A percentile compares a stretch with the other conserved stretches of the same genome.
phyloP scores from a whole-genome alignment of 2,113 vertebrate genomes.

The Myotis brandtii region DNA sequence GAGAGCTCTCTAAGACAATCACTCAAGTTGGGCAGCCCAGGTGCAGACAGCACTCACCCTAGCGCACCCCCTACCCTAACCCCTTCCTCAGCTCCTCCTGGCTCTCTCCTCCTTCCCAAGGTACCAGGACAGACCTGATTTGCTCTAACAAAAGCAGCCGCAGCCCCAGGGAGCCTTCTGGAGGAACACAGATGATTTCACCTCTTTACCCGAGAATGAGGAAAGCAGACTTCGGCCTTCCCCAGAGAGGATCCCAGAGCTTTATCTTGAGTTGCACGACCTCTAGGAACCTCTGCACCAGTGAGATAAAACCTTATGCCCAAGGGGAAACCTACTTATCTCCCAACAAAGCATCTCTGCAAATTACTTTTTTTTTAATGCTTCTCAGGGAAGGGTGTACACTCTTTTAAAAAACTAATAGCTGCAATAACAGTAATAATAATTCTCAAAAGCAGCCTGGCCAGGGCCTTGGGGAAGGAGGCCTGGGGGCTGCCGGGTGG shows the following conservation, averaged over 20 bases:
- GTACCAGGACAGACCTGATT: conserved; percentile 64
- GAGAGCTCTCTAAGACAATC: conserved; percentile 13
- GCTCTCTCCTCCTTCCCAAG: not conserved
- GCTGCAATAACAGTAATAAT: conserved; percentile 49
- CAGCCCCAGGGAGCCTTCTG: conserved; percentile 53
- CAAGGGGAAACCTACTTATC: conserved; percentile 72
- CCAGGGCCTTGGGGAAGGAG: not conserved
- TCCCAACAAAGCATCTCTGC: conserved; percentile 75
- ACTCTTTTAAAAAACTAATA: conserved; percentile 63
- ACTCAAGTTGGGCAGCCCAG: not conserved
- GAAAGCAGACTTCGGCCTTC: conserved; percentile 66
- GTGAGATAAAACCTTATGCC: conserved; percentile 75
- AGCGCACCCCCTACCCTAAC: not conserved
- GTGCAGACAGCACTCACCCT: not conserved
- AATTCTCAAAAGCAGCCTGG: conserved; percentile 1
- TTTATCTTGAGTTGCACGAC: conserved; percentile 76
- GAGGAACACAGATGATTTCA: conserved; percentile 69
- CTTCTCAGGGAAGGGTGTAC: conserved; percentile 50
- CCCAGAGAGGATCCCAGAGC: conserved; percentile 60
- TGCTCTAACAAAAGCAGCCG: conserved; percentile 72
- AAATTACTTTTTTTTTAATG: conserved; percentile 62
- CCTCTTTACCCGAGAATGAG: conserved; percentile 77
- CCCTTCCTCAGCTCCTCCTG: not conserved
- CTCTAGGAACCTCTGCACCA: conserved; percentile 76
- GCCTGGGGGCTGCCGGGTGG: not conserved